phyloP scores from a whole-genome alignment of 2,797 vertebrate genomes.

The Eulemur albifrons region DNA sequence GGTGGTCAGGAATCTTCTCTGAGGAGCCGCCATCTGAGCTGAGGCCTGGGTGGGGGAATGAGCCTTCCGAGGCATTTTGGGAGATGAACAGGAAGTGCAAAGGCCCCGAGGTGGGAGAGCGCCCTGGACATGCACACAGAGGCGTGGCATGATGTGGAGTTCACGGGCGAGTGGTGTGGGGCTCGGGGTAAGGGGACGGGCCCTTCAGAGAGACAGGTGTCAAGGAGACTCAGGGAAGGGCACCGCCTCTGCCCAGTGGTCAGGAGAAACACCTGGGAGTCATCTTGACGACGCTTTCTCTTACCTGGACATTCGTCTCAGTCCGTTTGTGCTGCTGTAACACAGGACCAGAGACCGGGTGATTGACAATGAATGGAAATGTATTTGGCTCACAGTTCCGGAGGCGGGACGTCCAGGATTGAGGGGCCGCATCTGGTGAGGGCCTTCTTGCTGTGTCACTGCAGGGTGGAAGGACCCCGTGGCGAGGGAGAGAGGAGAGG shows the following conservation, averaged over 20 bases:
- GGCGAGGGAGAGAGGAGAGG: background rate
- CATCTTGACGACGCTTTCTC: background rate
- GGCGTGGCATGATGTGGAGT: background rate
- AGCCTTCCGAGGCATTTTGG: background rate
- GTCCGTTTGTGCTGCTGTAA: background rate
- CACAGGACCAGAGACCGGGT: background rate
- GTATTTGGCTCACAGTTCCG: background rate
- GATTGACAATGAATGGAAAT: background rate
- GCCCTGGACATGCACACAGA: no score
- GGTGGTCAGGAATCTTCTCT: background rate
- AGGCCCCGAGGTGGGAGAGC: background rate
- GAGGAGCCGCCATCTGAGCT: background rate
- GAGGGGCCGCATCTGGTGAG: background rate
- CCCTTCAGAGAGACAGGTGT: background rate
- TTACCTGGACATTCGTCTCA: background rate
- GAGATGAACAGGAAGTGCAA: background rate
- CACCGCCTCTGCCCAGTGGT: rapidly evolving
- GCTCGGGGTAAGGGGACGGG: background rate
- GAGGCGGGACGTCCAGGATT: background rate
- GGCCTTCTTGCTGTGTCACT: background rate
- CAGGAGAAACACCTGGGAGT: background rate
- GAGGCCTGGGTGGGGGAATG: background rate
- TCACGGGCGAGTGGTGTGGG: background rate
- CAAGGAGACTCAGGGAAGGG: background rate
- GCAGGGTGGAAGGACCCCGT: background rate